These are phyloP conservation scores for Oreohelix idahoensis DNA, from an alignment of 1,140 invertebrate species.

Conservation along the genomic window DNA sequence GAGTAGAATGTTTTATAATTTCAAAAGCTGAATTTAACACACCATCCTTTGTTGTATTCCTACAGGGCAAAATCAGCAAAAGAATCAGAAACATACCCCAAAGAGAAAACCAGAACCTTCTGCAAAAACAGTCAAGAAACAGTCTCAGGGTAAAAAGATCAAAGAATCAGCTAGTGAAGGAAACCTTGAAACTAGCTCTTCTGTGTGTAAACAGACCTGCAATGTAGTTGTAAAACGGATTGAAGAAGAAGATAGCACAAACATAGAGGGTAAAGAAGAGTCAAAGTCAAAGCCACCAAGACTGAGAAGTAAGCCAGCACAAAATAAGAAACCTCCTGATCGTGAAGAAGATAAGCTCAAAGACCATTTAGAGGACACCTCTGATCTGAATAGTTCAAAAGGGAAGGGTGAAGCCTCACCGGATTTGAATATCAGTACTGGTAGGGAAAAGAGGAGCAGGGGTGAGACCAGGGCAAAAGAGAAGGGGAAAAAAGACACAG, in stretches of 20 bases:
- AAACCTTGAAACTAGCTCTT: neutral
- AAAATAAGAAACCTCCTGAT: constrained; percentile 1
- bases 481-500: neutral
- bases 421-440: neutral
- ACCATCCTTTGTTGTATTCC: too few relatives aligned
- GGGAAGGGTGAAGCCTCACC: neutral
- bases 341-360: neutral
- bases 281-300: neutral
- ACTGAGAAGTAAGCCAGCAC: constrained; percentile 11
- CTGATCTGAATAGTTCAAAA: neutral
- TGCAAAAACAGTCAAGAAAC: neutral
- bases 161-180: constrained; percentile 23
- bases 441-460: neutral
- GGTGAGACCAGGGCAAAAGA: neutral
- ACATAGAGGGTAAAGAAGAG: neutral
- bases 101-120: constrained; percentile 12
- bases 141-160: neutral
- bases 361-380: neutral
- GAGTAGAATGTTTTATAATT: too few relatives aligned
- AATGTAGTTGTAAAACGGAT: constrained; percentile 37
- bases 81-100: constrained; percentile 11
- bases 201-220: constrained; percentile 36
- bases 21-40: too few relatives aligned
- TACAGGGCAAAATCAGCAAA: neutral
- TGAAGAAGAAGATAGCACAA: constrained; percentile 16